Evolutionary conservation across 2,113 vertebrate species (phyloP).

Genomic region (Tapirus terrestris): DNA sequence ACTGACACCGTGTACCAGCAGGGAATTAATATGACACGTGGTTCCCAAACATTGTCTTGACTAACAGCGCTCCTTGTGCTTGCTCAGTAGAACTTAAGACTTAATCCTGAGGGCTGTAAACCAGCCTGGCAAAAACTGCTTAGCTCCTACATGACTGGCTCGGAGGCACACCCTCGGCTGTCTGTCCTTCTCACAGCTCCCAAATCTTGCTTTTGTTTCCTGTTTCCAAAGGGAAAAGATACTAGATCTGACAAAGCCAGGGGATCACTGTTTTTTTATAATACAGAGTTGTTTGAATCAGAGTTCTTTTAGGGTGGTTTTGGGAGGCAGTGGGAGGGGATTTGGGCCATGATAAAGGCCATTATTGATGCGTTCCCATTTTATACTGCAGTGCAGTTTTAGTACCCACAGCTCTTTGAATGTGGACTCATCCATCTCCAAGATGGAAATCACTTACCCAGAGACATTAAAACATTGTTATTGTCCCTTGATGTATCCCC

Average conservation of each 20-base stretch:
- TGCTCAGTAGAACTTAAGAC: conserved; percentile 17
- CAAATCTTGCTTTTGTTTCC: conserved; percentile 30
- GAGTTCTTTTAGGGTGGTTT: not conserved
- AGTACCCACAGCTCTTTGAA: not conserved
- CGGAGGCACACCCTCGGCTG: not conserved
- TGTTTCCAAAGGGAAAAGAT: not conserved
- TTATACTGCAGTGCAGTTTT: conserved; percentile 11
- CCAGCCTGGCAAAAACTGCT: not conserved
- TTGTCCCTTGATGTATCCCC: not conserved
- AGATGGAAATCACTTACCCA: not conserved
- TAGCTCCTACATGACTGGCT: not conserved
- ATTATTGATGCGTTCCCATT: not conserved
- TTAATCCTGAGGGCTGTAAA: not conserved
- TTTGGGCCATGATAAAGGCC: not conserved
- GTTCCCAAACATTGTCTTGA: conserved; percentile 13
- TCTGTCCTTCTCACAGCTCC: not conserved
- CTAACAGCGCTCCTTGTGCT: conserved; percentile 8
- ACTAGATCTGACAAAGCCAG: not conserved
- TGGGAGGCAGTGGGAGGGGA: not conserved
- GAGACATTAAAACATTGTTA: not conserved
- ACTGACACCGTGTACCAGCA: conserved; percentile 55
- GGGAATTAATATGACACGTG: conserved; percentile 41
- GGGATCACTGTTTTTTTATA: not conserved
- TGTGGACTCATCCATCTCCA: not conserved
- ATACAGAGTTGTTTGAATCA: not conserved